Evolutionary conservation across 2,888 invertebrate species (phyloP).

Genomic region (Brachyopa scutellaris): DNA sequence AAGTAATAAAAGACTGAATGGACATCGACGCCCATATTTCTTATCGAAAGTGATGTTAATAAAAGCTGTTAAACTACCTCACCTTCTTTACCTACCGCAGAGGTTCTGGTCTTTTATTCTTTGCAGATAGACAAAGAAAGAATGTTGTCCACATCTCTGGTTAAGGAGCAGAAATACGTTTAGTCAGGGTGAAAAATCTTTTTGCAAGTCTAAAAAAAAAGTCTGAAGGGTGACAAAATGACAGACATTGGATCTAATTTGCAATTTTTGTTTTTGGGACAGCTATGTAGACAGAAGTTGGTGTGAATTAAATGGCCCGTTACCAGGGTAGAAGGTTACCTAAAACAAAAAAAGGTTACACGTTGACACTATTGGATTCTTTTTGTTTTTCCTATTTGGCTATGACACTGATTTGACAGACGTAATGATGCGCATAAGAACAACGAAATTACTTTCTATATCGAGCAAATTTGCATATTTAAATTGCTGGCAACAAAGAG

Average conservation of each 20-base stretch:
- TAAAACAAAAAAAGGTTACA: neutral
- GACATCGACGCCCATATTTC: neutral
- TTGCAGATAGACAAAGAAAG: neutral
- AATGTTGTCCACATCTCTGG: no score
- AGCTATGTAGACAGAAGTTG: constrained; percentile 15
- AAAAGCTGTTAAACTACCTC: constrained; percentile 19
- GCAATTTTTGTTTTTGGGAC: constrained; percentile 21
- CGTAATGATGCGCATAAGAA: constrained; percentile 39
- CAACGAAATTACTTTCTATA: neutral
- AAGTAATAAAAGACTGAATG: neutral
- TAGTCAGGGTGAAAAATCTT: neutral
- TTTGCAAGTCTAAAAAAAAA: neutral
- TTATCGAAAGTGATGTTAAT: constrained; percentile 1
- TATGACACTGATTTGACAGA: constrained; percentile 39
- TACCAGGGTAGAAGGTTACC: constrained; percentile 10
- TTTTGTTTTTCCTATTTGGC: neutral
- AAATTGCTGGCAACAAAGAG: neutral
- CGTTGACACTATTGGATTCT: neutral
- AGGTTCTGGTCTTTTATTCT: neutral
- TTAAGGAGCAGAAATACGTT: no score
- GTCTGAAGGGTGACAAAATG: constrained; percentile 18
- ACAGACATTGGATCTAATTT: constrained; percentile 39
- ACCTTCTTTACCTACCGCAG: constrained; percentile 17
- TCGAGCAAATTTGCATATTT: constrained; percentile 8
- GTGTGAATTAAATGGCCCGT: constrained; percentile 1